These are phyloP conservation scores for Hydractinia symbiolongicarpus DNA, from an alignment of 30 jellyfish, hydroid and myxozoan genomes.

Conservation along the genomic window DNA sequence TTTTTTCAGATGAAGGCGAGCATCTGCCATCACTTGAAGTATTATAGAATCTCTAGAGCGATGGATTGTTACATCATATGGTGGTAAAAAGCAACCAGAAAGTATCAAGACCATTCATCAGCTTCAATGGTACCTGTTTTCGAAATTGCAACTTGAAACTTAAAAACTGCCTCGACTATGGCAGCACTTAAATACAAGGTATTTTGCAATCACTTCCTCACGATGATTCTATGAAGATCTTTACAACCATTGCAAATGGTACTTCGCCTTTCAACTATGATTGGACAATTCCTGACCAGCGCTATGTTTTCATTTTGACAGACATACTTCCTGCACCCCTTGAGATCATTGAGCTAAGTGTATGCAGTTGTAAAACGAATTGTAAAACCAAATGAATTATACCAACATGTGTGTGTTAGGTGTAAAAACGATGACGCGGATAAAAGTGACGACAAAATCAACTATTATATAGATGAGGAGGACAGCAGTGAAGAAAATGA, in stretches of 20 bases:
- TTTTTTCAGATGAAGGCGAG: too few relatives aligned
- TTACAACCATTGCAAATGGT: slow-evolving; percentile 16
- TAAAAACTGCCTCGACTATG: slow-evolving; percentile 29
- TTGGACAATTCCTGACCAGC: slow-evolving; percentile 6
- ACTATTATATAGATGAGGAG: too few relatives aligned
- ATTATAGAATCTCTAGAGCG: too few relatives aligned
- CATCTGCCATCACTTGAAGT: too few relatives aligned
- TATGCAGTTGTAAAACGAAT: slow-evolving; percentile 28
- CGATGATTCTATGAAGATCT: slow-evolving; percentile 26
- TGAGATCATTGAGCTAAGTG: slow-evolving; percentile 18
- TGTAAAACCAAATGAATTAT: slow-evolving; percentile 14
- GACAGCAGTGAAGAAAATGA: too few relatives aligned
- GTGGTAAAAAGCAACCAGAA: too few relatives aligned
- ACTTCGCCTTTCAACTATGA: slow-evolving; percentile 21
- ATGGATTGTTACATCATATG: too few relatives aligned
- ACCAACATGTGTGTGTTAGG: slow-evolving; percentile 21
- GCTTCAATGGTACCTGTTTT: slow-evolving; percentile 11
- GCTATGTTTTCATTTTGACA: slow-evolving; percentile 11
- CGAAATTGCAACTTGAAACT: slow-evolving; percentile 19
- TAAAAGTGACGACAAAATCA: too few relatives aligned
- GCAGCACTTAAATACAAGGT: slow-evolving; percentile 21
- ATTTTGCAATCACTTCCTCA: slow-evolving; percentile 7
- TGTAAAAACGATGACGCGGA: slow-evolving; percentile 20
- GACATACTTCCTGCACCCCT: slow-evolving; percentile 32
- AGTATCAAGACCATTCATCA: too few relatives aligned